Evolutionary conservation across 1,140 invertebrate species (phyloP).

Genomic region (Neelides sp.): DNA sequence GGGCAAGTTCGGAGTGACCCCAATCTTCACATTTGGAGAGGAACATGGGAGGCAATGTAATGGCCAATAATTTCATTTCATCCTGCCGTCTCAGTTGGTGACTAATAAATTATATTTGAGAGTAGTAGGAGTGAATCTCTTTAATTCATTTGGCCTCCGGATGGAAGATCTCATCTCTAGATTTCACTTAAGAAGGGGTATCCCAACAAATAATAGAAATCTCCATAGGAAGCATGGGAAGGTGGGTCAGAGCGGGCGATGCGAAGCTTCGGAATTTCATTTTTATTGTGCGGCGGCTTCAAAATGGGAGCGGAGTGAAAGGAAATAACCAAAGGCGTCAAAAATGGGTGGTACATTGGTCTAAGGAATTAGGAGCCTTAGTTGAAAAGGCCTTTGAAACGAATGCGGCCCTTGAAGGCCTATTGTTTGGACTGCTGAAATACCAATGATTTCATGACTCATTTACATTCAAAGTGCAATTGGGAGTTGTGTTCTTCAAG

Average conservation of each 20-base stretch:
- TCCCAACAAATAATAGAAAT: too few species aligned
- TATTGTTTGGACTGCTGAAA: neutral
- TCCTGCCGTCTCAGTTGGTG: constrained; percentile 20
- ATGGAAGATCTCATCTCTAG: too few species aligned
- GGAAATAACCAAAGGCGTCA: constrained; percentile 17
- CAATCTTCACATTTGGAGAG: neutral
- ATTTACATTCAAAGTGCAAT: constrained; percentile 12
- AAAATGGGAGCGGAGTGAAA: constrained; percentile 6
- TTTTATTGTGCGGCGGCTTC: constrained; percentile 7
- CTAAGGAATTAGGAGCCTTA: too few species aligned
- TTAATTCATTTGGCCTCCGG: too few species aligned
- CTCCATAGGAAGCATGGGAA: too few species aligned
- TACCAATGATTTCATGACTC: constrained; percentile 3
- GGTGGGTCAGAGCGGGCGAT: too few species aligned
- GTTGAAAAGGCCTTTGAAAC: constrained; percentile 10
- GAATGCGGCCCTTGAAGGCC: constrained; percentile 9
- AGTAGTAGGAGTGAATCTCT: constrained; percentile 16
- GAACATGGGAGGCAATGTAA: neutral
- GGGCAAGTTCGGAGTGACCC: constrained; percentile 15
- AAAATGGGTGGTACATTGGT: constrained; percentile 28
- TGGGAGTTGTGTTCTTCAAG: neutral
- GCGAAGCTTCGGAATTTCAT: constrained; percentile 3
- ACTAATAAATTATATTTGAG: constrained; percentile 23
- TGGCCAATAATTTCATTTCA: constrained; percentile 18
- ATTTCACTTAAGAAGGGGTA: too few species aligned